Conservation (phyloP, 1,140 invertebrate species). For the Megalopta genalis region DNA sequence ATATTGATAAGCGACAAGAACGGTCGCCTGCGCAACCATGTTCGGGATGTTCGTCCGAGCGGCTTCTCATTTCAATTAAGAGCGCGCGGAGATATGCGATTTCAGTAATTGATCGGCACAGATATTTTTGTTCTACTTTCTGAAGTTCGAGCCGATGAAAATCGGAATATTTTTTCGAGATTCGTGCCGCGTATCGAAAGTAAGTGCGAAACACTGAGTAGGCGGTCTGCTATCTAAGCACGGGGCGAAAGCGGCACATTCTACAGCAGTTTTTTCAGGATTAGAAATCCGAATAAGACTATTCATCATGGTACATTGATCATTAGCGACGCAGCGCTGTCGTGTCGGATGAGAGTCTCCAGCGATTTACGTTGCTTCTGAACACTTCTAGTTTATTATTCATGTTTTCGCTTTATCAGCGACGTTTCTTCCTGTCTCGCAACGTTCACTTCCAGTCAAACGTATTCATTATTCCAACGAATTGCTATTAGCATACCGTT, state of each 20-base stretch:
- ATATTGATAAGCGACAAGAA: too few relatives aligned
- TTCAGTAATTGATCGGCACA: neutral
- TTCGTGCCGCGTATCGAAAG: neutral
- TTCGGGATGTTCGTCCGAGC: too few relatives aligned
- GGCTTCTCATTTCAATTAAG: neutral
- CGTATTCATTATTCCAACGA: neutral
- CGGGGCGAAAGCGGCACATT: conserved; percentile 40
- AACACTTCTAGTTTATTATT: neutral
- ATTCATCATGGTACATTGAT: conserved; percentile 34
- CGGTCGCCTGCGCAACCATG: too few relatives aligned
- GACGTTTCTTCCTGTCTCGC: neutral
- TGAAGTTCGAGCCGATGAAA: neutral
- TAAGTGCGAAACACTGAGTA: neutral
- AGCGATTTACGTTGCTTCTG: neutral
- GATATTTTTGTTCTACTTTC: conserved; percentile 15
- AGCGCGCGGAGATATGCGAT: neutral
- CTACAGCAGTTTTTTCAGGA: conserved; percentile 19
- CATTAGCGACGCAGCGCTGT: conserved; percentile 27
- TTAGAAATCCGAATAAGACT: conserved; percentile 41
- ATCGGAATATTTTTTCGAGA: conserved; percentile 1
- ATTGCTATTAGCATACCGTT: neutral
- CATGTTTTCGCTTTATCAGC: neutral
- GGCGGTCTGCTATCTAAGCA: conserved; percentile 29
- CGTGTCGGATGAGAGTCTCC: conserved; percentile 5
- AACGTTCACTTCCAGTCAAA: neutral